A percentile compares a stretch with the other conserved stretches of the same genome.
Conservation (phyloP, 2,113 vertebrate species). For the Laterallus jamaicensis region DNA sequence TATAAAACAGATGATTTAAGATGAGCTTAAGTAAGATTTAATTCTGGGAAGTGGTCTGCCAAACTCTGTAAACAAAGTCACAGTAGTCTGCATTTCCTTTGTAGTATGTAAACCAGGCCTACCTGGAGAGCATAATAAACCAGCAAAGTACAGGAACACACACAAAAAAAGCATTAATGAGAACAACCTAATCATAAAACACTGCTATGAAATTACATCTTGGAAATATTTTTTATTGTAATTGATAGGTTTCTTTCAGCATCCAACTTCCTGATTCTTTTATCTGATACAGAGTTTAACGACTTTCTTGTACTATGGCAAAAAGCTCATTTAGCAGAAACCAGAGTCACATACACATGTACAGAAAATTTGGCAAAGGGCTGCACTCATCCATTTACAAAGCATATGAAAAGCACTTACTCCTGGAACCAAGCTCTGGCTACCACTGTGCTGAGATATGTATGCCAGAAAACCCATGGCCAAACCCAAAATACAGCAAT, state of each 20-base stretch:
- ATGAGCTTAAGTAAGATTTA: background rate
- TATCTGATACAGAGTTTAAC: background rate
- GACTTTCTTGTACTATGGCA: background rate
- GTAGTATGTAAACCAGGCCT: background rate
- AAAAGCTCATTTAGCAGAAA: background rate
- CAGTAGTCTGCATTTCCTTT: background rate
- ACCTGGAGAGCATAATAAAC: background rate
- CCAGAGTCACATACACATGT: background rate
- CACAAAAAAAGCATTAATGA: background rate
- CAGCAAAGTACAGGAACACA: background rate
- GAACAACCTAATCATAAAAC: background rate
- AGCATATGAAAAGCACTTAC: slow-evolving; percentile 29
- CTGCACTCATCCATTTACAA: background rate
- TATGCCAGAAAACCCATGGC: slow-evolving; percentile 2
- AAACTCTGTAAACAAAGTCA: background rate
- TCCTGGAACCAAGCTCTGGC: slow-evolving; percentile 52
- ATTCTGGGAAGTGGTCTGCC: background rate
- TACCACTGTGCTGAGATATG: background rate
- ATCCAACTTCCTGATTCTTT: background rate
- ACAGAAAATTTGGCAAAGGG: slow-evolving; percentile 3
- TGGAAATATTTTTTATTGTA: background rate
- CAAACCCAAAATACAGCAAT: background rate
- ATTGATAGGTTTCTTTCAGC: background rate
- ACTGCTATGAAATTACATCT: background rate
- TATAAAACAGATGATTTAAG: background rate